Base-by-base conservation (phyloP, 2,113 vertebrate species). In the Setophaga kirtlandii region DNA sequence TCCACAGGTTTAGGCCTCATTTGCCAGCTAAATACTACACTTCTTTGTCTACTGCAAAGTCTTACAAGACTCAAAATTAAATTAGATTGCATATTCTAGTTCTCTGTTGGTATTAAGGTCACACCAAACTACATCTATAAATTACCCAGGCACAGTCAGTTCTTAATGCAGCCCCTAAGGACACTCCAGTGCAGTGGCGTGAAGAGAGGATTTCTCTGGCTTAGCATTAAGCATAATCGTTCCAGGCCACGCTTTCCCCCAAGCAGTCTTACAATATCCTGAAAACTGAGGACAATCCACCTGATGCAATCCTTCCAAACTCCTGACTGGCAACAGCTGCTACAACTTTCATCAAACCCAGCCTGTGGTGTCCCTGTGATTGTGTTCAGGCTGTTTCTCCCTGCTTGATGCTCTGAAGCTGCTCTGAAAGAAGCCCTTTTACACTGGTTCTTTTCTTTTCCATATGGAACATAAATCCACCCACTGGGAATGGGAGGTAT, bases 81-180 rank as follows among this genome's bases (percentile, higher is more conserved):
- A 97, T 97, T 96, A 96, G 60, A 95, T 92, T 90, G 82, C 73
- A 12, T 86, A 95, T 94, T 93, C 79, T 93, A 96, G 90, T 86
- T 97, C 93, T 96, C 79, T 86, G 68, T 93, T 88, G 68, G 87
- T 95, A 96, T 96, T 96, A 94, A 94, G 95, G 96, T 97, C 93
- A 97, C 56, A 93, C 92, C 92, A 92, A 93, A 86, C 92, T 83
- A 73, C 90, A 90, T 95, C 85, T 95, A 92, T 94, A 96, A 96
- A 95, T 91, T 90, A 93, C 88, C 52, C 80, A 96, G 56, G 31
- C 76, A 90, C 63, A 94, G 60, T 44, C 68, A 86, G 85, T 93
- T 90, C 92, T 83, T 96, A 96, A 90, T 75, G 65, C 64, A 89
- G 76, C 79, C 94, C 94, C 93, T 92, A 81, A 95, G 94, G 96